Percentiles rank a stretch among this genome's conserved stretches.
Evolutionary conservation across 2,888 invertebrate genomes (phyloP).

Genomic region (Norana najaformis): DNA sequence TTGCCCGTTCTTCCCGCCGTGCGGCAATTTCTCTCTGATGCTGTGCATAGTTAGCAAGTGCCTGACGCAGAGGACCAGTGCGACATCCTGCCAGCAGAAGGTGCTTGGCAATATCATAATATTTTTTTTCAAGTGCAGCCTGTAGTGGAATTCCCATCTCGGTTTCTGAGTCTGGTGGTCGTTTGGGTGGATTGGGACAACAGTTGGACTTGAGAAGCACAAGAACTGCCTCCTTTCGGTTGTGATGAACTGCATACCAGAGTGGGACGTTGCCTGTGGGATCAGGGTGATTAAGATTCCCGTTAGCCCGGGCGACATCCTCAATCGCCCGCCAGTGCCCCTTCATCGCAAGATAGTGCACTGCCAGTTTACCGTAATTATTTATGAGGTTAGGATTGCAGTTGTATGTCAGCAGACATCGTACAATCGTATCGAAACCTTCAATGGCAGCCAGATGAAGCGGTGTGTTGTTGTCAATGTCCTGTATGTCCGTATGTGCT

Average conservation of each 20-base stretch:
- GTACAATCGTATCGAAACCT: slow-evolving; percentile 55
- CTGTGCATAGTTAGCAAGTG: slow-evolving; percentile 40
- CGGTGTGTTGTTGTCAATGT: slow-evolving; percentile 54
- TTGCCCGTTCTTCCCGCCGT: not conserved
- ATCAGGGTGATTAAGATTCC: slow-evolving; percentile 52
- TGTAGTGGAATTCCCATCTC: slow-evolving; percentile 33
- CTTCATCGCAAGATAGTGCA: slow-evolving; percentile 57
- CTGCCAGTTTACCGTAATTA: slow-evolving; percentile 48
- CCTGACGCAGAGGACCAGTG: slow-evolving; percentile 40
- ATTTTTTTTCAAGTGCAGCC: slow-evolving; percentile 47
- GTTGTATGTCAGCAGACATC: slow-evolving; percentile 46
- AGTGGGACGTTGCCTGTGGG: slow-evolving; percentile 50
- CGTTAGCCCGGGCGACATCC: slow-evolving; percentile 50
- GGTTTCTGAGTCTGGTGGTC: not conserved
- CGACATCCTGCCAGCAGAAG: slow-evolving; percentile 56
- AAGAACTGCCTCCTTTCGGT: slow-evolving; percentile 50
- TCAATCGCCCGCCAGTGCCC: slow-evolving; percentile 54
- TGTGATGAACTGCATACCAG: slow-evolving; percentile 56
- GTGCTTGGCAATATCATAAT: slow-evolving; percentile 51
- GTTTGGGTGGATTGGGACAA: slow-evolving; percentile 47
- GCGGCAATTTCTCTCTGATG: slow-evolving; percentile 15
- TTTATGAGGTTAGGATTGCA: slow-evolving; percentile 54
- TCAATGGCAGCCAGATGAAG: slow-evolving; percentile 57
- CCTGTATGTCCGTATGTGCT: slow-evolving; percentile 52
- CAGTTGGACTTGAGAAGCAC: slow-evolving; percentile 54